A percentile compares a stretch with the other conserved stretches of the same genome.
Conservation (phyloP, 2,888 invertebrate genomes). For the Netelia fuscicornis region DNA sequence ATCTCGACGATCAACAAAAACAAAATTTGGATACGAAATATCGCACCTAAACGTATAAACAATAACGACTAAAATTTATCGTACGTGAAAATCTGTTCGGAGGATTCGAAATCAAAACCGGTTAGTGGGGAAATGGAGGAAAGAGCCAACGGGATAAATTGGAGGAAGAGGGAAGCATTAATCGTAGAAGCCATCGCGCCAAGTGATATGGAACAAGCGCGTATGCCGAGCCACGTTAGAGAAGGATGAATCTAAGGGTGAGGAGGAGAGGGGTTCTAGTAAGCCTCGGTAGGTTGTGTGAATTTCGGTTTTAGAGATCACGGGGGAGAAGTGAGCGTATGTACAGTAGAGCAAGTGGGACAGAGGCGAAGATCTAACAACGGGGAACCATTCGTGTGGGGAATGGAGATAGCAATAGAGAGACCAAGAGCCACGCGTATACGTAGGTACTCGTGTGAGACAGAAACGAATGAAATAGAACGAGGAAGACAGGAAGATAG, state of each 20-base stretch:
- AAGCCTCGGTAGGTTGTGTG: background rate
- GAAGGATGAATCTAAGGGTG: background rate
- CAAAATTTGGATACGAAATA: too few relatives aligned
- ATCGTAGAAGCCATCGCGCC: background rate
- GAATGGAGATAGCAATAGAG: background rate
- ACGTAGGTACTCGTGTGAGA: slow-evolving; percentile 5
- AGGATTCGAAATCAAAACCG: background rate
- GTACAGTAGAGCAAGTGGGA: background rate
- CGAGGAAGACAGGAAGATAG: slow-evolving; percentile 51
- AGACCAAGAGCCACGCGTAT: background rate
- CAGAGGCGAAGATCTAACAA: background rate
- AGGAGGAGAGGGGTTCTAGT: background rate
- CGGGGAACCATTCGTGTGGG: background rate
- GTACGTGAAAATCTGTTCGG: background rate
- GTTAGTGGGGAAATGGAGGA: background rate
- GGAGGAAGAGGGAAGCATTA: background rate
- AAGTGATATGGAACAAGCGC: background rate
- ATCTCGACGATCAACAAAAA: too few relatives aligned
- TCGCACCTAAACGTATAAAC: too few relatives aligned
- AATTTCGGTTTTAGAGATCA: slow-evolving; percentile 10
- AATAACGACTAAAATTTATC: too few relatives aligned
- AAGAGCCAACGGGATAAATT: background rate
- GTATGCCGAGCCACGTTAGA: background rate
- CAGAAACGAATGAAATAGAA: slow-evolving; percentile 49
- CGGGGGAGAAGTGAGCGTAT: background rate